phyloP scores from a whole-genome alignment of 1,140 invertebrate genomes.

The Grapholita molesta region DNA sequence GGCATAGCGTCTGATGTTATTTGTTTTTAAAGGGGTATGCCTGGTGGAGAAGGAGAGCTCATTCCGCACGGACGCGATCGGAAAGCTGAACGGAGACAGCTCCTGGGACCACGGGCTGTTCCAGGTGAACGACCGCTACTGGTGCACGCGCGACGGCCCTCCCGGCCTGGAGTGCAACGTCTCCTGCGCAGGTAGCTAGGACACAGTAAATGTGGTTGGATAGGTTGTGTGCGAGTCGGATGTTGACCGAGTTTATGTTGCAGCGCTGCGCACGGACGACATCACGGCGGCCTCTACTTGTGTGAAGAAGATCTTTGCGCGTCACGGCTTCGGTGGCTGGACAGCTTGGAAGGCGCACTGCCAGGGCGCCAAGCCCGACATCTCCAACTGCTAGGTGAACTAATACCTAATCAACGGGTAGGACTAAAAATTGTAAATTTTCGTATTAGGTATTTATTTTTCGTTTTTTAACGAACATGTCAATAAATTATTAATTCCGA shows the following conservation, averaged over 20 bases:
- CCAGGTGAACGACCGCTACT: conserved; percentile 80
- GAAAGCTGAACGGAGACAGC: conserved; percentile 72
- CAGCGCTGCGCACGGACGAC: conserved; percentile 49
- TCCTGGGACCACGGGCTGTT: conserved; percentile 79
- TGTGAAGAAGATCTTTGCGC: conserved; percentile 55
- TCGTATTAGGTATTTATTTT: too few species aligned
- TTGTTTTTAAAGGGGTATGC: conserved; percentile 73
- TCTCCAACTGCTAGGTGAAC: conserved; percentile 35
- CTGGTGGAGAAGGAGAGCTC: conserved; percentile 77
- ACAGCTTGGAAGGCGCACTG: conserved; percentile 65
- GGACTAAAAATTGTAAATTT: too few species aligned
- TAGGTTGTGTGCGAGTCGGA: neutral
- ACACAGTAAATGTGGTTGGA: neutral
- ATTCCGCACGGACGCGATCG: conserved; percentile 63
- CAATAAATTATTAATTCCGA: too few species aligned
- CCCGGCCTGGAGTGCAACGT: conserved; percentile 56
- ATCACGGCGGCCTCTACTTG: conserved; percentile 47
- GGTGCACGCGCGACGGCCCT: conserved; percentile 64
- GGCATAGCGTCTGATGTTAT: neutral
- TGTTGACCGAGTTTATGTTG: conserved; percentile 4
- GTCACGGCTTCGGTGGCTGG: conserved; percentile 61
- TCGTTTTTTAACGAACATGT: too few species aligned
- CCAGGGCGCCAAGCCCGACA: conserved; percentile 40
- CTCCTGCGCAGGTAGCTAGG: conserved; percentile 40
- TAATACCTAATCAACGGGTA: too few species aligned